These are phyloP conservation scores for Neelides sp. DNA, from an alignment of 1,140 invertebrate species.

Conservation along the genomic window DNA sequence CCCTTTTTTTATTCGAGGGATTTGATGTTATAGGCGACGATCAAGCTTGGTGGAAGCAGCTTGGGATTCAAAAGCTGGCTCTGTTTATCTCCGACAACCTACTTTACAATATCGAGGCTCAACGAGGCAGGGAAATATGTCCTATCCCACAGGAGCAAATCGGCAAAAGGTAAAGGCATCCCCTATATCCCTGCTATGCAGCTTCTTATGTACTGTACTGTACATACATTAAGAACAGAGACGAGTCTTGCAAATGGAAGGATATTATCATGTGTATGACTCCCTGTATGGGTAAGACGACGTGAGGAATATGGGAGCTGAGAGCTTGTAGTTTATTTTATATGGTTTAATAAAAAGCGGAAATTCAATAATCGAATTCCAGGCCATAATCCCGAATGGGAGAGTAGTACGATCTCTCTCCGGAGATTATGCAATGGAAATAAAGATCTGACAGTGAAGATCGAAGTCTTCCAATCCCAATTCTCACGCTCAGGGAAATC, in stretches of 20 bases:
- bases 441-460: constrained; percentile 40
- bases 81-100: constrained; percentile 30
- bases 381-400: neutral
- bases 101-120: constrained; percentile 42
- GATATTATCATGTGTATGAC: no score
- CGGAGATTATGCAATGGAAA: constrained; percentile 43
- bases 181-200: no score
- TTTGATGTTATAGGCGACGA: constrained; percentile 4
- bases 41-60: constrained; percentile 21
- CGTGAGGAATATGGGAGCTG: constrained; percentile 9
- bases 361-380: neutral
- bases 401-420: constrained; percentile 12
- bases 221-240: no score
- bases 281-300: no score
- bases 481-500: no score
- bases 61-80: constrained; percentile 18
- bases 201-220: no score
- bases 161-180: no score
- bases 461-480: constrained; percentile 37
- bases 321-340: constrained; percentile 15
- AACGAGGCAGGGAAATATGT: constrained; percentile 39
- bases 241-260: no score
- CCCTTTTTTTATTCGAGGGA: no score
- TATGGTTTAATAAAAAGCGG: neutral
- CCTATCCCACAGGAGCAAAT: constrained; percentile 37